phyloP scores from a whole-genome alignment of 2,888 invertebrate species.

The Pristionchus mayeri region DNA sequence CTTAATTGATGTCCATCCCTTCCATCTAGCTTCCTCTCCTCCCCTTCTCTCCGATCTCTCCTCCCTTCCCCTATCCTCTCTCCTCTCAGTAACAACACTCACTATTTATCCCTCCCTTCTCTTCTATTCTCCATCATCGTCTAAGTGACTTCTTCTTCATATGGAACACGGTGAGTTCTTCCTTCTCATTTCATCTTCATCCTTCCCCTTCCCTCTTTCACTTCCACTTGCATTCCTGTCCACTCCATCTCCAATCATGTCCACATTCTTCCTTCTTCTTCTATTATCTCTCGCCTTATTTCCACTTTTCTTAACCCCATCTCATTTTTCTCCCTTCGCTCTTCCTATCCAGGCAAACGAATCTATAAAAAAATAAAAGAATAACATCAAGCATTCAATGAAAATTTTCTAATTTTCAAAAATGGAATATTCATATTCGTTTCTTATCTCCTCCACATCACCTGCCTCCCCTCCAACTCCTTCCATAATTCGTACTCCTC shows the following conservation, averaged over 20 bases:
- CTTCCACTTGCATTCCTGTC: not conserved
- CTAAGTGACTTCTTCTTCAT: not conserved
- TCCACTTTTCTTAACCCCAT: too few relatives aligned
- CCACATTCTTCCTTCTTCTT: not conserved
- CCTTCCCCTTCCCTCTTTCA: not conserved
- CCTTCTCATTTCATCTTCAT: not conserved
- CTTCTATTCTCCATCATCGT: not conserved
- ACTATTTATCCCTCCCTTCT: not conserved
- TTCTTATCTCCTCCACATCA: not conserved
- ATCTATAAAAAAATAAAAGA: too few relatives aligned
- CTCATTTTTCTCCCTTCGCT: too few relatives aligned
- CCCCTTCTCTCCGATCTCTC: not conserved
- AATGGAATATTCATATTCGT: not conserved
- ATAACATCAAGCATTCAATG: too few relatives aligned
- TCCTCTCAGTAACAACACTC: not conserved
- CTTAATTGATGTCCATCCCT: slow-evolving; percentile 48
- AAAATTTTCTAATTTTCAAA: too few relatives aligned
- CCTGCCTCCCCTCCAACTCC: not conserved
- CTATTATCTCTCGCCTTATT: too few relatives aligned
- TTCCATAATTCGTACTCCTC: not conserved
- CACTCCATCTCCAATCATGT: not conserved
- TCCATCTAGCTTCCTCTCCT: slow-evolving; percentile 21
- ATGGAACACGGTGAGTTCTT: not conserved
- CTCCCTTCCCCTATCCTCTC: not conserved
- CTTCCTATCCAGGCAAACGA: too few relatives aligned